Evolutionary conservation across 1,140 invertebrate species (phyloP).

Genomic region (Saccostrea echinata): DNA sequence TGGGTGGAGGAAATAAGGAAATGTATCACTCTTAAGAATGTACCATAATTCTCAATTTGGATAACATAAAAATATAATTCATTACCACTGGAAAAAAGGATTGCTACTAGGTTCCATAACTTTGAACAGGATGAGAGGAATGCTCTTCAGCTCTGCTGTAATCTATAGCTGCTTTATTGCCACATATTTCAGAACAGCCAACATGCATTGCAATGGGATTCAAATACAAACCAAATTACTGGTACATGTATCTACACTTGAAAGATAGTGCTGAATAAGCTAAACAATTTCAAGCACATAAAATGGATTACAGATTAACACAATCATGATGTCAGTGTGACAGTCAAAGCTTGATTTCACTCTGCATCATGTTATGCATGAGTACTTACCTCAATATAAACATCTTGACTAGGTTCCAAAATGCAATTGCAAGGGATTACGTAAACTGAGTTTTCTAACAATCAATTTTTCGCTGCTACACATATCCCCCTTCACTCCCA

Average conservation of each 20-base stretch:
- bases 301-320: not conserved
- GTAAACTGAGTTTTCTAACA: not conserved
- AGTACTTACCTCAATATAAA: not conserved
- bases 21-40: too few species aligned
- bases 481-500: not conserved
- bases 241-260: too few species aligned
- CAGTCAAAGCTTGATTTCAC: not conserved
- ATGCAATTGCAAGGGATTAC: slow-evolving; percentile 3
- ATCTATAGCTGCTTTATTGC: not conserved
- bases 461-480: not conserved
- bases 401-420: slow-evolving; percentile 14
- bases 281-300: too few species aligned
- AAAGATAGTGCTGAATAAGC: too few species aligned
- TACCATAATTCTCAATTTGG: too few species aligned
- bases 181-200: too few species aligned
- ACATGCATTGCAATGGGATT: too few species aligned
- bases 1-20: too few species aligned
- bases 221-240: not conserved
- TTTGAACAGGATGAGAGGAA: not conserved
- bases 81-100: not conserved
- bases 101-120: not conserved
- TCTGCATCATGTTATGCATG: not conserved
- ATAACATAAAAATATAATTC: not conserved
- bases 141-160: not conserved
- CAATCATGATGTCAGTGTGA: not conserved